Base-by-base conservation (phyloP, 2,888 invertebrate species). In the Rutpela maculata region DNA sequence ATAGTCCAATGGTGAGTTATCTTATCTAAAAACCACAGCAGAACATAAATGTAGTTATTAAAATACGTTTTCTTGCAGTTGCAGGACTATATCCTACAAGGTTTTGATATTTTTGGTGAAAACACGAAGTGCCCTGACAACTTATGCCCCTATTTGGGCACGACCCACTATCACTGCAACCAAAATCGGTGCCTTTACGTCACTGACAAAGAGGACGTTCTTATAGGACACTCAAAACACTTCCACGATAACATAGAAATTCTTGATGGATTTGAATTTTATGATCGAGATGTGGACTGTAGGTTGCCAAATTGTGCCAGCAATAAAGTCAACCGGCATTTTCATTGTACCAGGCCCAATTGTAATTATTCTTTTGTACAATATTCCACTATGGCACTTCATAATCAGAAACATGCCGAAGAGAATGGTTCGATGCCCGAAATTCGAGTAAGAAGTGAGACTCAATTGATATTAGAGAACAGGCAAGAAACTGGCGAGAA, bases 161-260 rank as follows among this genome's bases (percentile, higher is more conserved):
- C 93, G 80, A 92, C 94, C 65, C 98, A 98, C 88, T 95, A 94
- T 86, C 98, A 98, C 88, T 98, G 98, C 90, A 94, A 94, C 60
- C 95, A 96, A 83, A 92, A 92, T 12, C 90, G 95, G 83, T 98
- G 98, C 88, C 94, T 96, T 86, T 97, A 95, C 85, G 94, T 95
- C 11, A 95, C 96, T 0, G 95, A 96, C 87, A 92, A 94, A 66
- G 94, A 95, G 76, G 94, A 95, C 79, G 93, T 95, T 55, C 92
- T 97, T 84, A 93, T 95, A 77, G 93, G 95, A 84, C 98, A 98
- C 87, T 94, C 96, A 89, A 93, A 95, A 85, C 97, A 97, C 88
- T 96, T 95, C 85, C 97, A 98, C 89, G 95, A 95, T 80, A 93
- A 95, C 83, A 93, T 94, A 60, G 95, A 95, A 83, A 95, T 97